Base-by-base conservation (phyloP, 2,113 vertebrate genomes). In the Entelurus aequoreus region DNA sequence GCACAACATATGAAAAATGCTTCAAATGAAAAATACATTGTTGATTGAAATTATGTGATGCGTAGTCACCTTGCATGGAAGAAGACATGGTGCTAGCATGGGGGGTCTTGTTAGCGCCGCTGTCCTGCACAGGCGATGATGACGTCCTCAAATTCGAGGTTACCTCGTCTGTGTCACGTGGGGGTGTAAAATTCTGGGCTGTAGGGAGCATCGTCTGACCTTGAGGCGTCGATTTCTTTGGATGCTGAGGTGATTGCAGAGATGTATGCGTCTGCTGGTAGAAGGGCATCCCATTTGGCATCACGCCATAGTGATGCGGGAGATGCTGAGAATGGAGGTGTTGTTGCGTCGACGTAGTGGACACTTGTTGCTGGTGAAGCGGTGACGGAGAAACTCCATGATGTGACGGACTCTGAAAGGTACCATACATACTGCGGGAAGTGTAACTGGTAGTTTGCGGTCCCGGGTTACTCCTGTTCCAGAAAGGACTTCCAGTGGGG, bases 401-500 rank as follows among this genome's bases (percentile, higher is more conserved):
- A 58, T 88, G 88, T 15, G 87, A 64, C 69, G 83, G 90, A 78
- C 83, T 88, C 72, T 88, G 86, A 78, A 88, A 92, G 36, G 71
- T 73, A 52, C 87, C 84, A 42, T 85, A 91, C 65, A 88, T 78
- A 56, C 76, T 66, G 46, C 84, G 86, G 56, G 90, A 85, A 73
- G 83, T 86, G 58, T 87, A 92, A 80, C 89, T 88, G 75, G 90
- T 71, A 50, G 95, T 92, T 81, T 94, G 94, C 71, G 91, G 88
- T 44, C 89, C 63, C 57, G 94, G 69, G 63, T 87, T 93, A 81
- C 87, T 91, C 13, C 94, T 93, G 63, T 85, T 92, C 95, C 94
- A 96, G 68, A 93, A 93, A 78, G 94, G 94, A 71, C 83, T 90
- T 37, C 87, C 89, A 1, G 78, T 56, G 0, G 83, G 82, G 81